These are phyloP conservation scores for Cecidostiba fungosa DNA, from an alignment of 2,888 invertebrate genomes.

Conservation along the genomic window DNA sequence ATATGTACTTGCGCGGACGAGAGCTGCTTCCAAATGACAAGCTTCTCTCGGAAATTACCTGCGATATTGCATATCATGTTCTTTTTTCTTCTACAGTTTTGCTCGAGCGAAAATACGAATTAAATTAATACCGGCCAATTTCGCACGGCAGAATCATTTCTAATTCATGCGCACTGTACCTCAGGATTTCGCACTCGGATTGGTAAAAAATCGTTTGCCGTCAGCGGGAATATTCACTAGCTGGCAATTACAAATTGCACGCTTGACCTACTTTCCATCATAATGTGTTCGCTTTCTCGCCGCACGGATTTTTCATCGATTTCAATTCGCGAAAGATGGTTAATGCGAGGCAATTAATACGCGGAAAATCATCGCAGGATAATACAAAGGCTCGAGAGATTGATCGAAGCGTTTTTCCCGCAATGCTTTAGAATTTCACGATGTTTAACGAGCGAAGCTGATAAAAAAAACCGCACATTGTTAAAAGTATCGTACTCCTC, in stretches of 20 bases:
- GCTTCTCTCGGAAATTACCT: not conserved
- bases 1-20: conserved; percentile 29
- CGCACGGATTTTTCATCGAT: not conserved
- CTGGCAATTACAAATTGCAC: conserved; percentile 7
- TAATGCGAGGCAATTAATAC: not conserved
- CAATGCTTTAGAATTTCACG: not conserved
- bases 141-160: not conserved
- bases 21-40: not conserved
- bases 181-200: not conserved
- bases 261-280: not conserved
- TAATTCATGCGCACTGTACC: not conserved
- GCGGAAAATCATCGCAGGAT: not conserved
- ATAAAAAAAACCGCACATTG: not conserved
- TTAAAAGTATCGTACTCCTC: too few relatives aligned
- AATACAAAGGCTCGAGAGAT: not conserved
- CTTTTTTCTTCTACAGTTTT: not conserved
- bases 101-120: not conserved
- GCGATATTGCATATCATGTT: not conserved
- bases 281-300: not conserved
- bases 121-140: not conserved
- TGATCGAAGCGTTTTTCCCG: not conserved
- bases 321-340: not conserved
- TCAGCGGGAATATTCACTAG: conserved; percentile 10
- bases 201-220: not conserved
- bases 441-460: not conserved